These are phyloP conservation scores for Helicoverpa assulta DNA, from an alignment of 2,888 invertebrate species.

Conservation along the genomic window DNA sequence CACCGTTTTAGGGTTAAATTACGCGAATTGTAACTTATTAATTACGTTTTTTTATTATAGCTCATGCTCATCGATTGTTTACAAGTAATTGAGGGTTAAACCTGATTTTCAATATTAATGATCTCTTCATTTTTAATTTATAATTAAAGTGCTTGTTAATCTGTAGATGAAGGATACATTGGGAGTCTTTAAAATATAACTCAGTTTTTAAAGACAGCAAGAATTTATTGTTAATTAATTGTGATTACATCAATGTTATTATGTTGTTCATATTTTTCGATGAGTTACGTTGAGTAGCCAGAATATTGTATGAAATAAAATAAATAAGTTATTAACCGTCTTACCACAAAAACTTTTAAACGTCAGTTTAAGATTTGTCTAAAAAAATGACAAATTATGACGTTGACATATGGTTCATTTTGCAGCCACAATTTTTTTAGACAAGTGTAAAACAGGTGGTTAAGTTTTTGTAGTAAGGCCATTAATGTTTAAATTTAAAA, in stretches of 20 bases:
- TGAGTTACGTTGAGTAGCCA: neutral
- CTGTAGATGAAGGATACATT: neutral
- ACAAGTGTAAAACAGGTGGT: too few species aligned
- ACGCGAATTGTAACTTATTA: conserved; percentile 47
- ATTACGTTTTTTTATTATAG: conserved; percentile 47
- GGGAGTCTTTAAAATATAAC: neutral
- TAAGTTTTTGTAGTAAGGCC: too few species aligned
- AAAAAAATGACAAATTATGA: too few species aligned
- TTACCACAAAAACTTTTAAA: too few species aligned
- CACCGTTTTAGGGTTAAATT: conserved; percentile 55
- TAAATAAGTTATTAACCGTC: too few species aligned
- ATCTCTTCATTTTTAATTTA: conserved; percentile 34
- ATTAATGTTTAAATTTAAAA: too few species aligned
- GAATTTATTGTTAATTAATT: neutral
- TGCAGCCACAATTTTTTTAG: too few species aligned
- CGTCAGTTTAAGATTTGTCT: too few species aligned
- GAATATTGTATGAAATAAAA: neutral
- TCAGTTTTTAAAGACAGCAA: neutral
- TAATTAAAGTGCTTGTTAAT: neutral
- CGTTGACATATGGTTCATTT: too few species aligned
- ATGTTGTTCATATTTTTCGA: neutral
- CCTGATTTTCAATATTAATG: conserved; percentile 34
- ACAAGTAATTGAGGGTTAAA: conserved; percentile 27
- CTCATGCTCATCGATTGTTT: conserved; percentile 31
- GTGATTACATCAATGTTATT: neutral